Percentiles rank a stretch among this genome's conserved stretches.
phyloP scores from a whole-genome alignment of 2,113 vertebrate species.

The Crotalus viridis region DNA sequence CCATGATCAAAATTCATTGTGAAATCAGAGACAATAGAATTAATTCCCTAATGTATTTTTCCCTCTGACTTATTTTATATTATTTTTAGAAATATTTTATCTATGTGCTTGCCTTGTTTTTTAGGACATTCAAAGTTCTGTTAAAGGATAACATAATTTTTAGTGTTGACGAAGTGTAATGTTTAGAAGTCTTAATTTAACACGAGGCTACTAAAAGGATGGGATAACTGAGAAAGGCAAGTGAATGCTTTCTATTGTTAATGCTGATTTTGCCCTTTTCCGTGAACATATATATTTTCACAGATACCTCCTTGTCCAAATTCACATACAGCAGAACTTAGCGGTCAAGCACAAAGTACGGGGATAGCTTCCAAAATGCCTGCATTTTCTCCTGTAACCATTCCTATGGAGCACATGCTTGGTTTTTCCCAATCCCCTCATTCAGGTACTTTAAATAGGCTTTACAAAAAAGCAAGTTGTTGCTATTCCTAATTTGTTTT shows the following conservation, averaged over 20 bases:
- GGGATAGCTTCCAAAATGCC: conserved; percentile 22
- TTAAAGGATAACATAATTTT: neutral
- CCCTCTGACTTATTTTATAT: neutral
- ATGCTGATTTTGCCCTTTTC: neutral
- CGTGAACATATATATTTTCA: conserved; percentile 9
- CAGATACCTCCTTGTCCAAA: conserved; percentile 48
- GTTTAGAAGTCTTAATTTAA: neutral
- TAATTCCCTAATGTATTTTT: neutral
- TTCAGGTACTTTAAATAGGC: conserved; percentile 56
- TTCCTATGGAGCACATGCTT: conserved; percentile 24
- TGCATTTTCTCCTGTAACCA: neutral
- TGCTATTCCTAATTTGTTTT: neutral
- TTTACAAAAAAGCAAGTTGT: conserved; percentile 9
- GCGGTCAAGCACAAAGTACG: conserved; percentile 20
- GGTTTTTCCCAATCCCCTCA: conserved; percentile 33
- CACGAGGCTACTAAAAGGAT: neutral
- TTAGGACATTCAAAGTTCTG: neutral
- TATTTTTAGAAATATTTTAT: neutral
- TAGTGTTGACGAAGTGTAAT: neutral
- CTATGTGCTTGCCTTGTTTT: neutral
- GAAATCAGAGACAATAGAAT: neutral
- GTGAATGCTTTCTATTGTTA: neutral
- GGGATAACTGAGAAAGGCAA: neutral
- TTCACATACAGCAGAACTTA: conserved; percentile 8
- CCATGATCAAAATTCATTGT: neutral